Conservation (phyloP, 2,797 vertebrate species). For the Oophaga sylvatica region DNA sequence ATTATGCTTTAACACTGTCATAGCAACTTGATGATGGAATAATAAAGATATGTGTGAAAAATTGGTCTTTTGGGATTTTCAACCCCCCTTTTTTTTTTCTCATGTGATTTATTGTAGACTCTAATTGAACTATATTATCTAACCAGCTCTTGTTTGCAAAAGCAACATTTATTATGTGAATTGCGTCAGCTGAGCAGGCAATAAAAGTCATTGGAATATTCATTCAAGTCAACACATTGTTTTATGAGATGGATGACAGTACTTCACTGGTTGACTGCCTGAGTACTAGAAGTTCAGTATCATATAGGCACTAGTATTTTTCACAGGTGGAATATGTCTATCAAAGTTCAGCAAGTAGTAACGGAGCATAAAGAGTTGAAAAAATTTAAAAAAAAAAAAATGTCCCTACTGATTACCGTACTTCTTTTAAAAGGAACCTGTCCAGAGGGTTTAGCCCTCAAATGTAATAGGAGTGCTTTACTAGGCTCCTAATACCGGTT, state of each 20-base stretch:
- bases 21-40: conserved; percentile 39
- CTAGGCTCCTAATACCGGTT: too few species aligned
- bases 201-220: neutral
- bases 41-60: conserved; percentile 45
- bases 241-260: neutral
- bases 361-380: too few species aligned
- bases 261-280: neutral
- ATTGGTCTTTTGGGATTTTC: conserved; percentile 46
- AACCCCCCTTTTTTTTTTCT: neutral
- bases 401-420: too few species aligned
- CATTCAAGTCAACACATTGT: too few species aligned
- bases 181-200: neutral
- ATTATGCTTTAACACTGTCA: conserved; percentile 46
- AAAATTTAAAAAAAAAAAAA: too few species aligned
- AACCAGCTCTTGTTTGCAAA: neutral
- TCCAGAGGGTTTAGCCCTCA: too few species aligned
- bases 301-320: too few species aligned
- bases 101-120: conserved; percentile 47
- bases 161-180: neutral
- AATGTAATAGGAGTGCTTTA: too few species aligned
- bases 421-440: too few species aligned
- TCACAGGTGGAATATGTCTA: too few species aligned
- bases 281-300: neutral
- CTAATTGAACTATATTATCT: conserved; percentile 28
- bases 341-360: too few species aligned